Evolutionary conservation across 2,113 vertebrate species (phyloP).

Genomic region (Lepus americanus): DNA sequence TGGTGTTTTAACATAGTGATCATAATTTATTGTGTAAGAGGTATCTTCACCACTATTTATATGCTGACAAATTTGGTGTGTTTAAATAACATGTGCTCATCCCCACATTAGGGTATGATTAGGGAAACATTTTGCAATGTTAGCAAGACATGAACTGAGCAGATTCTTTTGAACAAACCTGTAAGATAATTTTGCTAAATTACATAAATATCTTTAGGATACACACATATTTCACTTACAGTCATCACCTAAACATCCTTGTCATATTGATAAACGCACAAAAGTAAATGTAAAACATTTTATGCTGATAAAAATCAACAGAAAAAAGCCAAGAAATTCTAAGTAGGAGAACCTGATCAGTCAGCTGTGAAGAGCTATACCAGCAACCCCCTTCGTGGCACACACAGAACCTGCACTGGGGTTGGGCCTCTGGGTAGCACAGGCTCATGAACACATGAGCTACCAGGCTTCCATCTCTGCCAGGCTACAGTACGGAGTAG

Average conservation of each 20-base stretch:
- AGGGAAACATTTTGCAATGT: constrained; percentile 65
- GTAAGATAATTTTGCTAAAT: constrained; percentile 78
- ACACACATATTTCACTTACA: constrained; percentile 60
- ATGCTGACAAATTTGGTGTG: constrained; percentile 73
- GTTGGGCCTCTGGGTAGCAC: constrained; percentile 67
- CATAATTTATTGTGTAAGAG: constrained; percentile 72
- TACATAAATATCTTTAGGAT: constrained; percentile 62
- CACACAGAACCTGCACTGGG: constrained; percentile 69
- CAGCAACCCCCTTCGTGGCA: constrained; percentile 52
- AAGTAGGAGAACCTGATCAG: constrained; percentile 81
- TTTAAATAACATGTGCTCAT: constrained; percentile 73
- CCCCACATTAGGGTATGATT: constrained; percentile 11
- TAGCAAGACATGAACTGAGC: constrained; percentile 36
- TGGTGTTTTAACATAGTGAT: constrained; percentile 69
- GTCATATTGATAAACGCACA: constrained; percentile 69
- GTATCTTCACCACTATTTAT: constrained; percentile 79
- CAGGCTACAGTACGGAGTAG: not conserved
- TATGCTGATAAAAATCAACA: constrained; percentile 85
- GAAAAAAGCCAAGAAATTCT: constrained; percentile 76
- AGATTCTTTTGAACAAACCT: constrained; percentile 64
- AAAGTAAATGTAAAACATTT: constrained; percentile 83
- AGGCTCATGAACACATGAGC: constrained; percentile 70
- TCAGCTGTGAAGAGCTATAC: constrained; percentile 76
- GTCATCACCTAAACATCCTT: constrained; percentile 66
- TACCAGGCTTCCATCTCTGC: constrained; percentile 58